Evolutionary conservation across 2,888 invertebrate species (phyloP), one percentile per base, ranked within the genome.

Genomic region (Coleophora deauratella): DNA sequence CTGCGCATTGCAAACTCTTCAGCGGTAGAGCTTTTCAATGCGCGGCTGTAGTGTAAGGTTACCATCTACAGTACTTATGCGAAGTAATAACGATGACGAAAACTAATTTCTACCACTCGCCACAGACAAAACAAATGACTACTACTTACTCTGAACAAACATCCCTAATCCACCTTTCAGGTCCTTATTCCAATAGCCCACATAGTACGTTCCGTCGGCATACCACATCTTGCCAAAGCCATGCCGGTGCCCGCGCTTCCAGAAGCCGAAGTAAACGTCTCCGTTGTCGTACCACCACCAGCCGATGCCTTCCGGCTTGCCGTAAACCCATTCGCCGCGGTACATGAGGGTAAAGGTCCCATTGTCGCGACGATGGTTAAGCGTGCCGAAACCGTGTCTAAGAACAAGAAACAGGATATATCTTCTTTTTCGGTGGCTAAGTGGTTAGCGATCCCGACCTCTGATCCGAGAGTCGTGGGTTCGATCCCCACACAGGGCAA

Each of bases 151-250:
- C 67, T 84, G 72, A 2, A 88, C 66, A 44, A 87, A 72, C 68
- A 88, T 79, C 9, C 90, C 90, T 41, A 86, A 53, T 2, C 89
- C 89, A 35, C 87, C 67, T 42, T 58, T 77, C 43, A 70, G 50
- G 52, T 78, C 71, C 48, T 73, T 72, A 9, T 65, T 64, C 90
- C 90, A 91, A 45, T 86, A 82, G 0, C 91, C 91, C 37, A 88
- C 88, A 47, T 91, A 91, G 54, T 86, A 87, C 0, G 87, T 84
- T 0, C 88, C 87, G 52, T 89, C 71, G 0, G 62, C 54, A 50
- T 88, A 89, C 89, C 89, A 91, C 81, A 89, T 87, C 54, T 87
- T 85, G 1, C 91, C 91, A 46, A 85, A 88, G 0, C 90, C 90
- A 12, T 88, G 76, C 27, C 87, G 70, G 43, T 75, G 66, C 0